phyloP scores from a whole-genome alignment of 2,113 vertebrate species.

The Ophiodon elongatus region DNA sequence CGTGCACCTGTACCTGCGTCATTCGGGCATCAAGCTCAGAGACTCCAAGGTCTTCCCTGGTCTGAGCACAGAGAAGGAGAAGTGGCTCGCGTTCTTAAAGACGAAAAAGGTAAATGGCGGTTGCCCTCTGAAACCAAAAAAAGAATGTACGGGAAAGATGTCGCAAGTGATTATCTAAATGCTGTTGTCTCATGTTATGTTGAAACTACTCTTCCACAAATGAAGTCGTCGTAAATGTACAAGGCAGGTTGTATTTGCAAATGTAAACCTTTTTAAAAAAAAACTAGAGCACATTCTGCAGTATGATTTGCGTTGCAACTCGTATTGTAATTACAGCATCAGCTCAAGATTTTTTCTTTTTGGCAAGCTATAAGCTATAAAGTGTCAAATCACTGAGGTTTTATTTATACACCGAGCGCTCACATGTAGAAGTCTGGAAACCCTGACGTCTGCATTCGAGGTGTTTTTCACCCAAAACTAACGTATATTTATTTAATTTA shows the following conservation, averaged over 20 bases:
- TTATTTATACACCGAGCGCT: neutral
- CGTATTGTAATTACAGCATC: no score
- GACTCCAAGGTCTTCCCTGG: constrained; percentile 86
- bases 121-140: rapidly evolving
- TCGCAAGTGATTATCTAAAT: neutral
- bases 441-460: neutral
- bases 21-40: constrained; percentile 89
- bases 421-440: neutral
- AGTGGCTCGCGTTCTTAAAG: constrained; percentile 94
- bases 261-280: neutral
- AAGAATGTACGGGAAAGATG: neutral
- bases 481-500: no score
- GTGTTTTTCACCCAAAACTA: neutral
- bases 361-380: no score
- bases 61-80: constrained; percentile 91
- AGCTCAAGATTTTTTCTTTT: neutral
- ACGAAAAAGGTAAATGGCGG: constrained; percentile 88
- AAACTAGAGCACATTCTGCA: no score
- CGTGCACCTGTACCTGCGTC: constrained; percentile 89
- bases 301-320: no score
- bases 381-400: neutral
- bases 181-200: neutral
- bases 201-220: neutral
- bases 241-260: neutral
- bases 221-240: neutral